Percentiles rank a stretch among this genome's conserved stretches.
phyloP scores from a whole-genome alignment of 2,888 invertebrate species.

The Orchesella flavescens region DNA sequence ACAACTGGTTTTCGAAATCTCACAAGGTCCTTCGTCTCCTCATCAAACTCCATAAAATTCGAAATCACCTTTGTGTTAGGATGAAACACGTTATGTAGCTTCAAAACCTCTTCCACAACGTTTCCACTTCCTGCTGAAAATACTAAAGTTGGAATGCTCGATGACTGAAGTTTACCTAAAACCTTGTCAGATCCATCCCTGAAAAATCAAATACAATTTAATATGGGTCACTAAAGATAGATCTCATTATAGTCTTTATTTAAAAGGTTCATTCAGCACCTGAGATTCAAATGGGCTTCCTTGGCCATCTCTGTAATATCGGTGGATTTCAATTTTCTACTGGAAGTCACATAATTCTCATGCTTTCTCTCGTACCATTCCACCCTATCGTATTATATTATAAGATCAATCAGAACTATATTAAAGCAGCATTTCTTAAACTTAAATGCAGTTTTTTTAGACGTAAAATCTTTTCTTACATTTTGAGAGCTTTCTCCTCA shows the following conservation, averaged over 20 bases:
- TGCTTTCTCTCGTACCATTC: constrained; percentile 55
- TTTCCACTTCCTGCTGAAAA: constrained; percentile 97
- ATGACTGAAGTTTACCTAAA: constrained; percentile 62
- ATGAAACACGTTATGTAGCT: constrained; percentile 80
- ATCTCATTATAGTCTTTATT: neutral
- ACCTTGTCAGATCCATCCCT: constrained; percentile 41
- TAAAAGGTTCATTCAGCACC: constrained; percentile 2
- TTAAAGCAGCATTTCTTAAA: too few species aligned
- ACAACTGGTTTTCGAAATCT: constrained; percentile 87
- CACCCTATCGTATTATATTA: constrained; percentile 4
- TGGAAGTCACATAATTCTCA: constrained; percentile 33
- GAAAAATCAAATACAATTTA: neutral
- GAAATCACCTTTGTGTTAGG: constrained; percentile 87
- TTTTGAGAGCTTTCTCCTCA: constrained; percentile 83
- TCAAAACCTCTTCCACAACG: constrained; percentile 85
- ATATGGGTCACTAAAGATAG: neutral
- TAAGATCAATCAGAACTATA: too few species aligned
- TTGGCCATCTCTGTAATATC: constrained; percentile 42
- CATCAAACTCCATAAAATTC: constrained; percentile 85
- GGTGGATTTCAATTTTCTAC: constrained; percentile 13
- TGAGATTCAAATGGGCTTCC: constrained; percentile 28
- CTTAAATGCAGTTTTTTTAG: too few species aligned
- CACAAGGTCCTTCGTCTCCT: constrained; percentile 75
- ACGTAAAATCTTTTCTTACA: constrained; percentile 31
- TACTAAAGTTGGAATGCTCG: constrained; percentile 89